phyloP scores from a whole-genome alignment of 2,888 invertebrate genomes.

The Linnaemya vulpina region DNA sequence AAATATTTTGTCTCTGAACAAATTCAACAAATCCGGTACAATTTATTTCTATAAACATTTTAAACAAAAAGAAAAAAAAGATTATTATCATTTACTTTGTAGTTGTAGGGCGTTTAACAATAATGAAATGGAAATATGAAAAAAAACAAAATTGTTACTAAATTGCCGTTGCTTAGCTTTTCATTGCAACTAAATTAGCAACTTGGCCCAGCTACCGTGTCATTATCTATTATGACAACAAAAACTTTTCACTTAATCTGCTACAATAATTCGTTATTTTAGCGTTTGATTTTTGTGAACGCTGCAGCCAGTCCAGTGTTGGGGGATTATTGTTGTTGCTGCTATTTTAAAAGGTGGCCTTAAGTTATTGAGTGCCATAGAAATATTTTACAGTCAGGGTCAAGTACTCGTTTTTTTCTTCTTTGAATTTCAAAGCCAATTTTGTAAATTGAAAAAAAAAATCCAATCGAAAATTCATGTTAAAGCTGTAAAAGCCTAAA shows the following conservation, averaged over 20 bases:
- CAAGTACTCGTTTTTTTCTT: constrained; percentile 29
- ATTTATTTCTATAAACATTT: constrained; percentile 42
- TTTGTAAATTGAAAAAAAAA: constrained; percentile 6
- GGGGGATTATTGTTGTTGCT: background rate
- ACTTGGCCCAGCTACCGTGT: constrained; percentile 36
- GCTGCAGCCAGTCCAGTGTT: background rate
- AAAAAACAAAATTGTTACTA: constrained; percentile 2
- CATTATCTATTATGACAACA: constrained; percentile 58
- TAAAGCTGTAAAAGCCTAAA: background rate
- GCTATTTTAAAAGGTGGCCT: constrained; percentile 10
- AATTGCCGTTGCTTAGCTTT: constrained; percentile 11
- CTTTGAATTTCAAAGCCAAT: constrained; percentile 23
- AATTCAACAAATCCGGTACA: constrained; percentile 30
- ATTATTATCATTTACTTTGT: constrained; percentile 46
- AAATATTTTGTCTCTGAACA: constrained; percentile 24
- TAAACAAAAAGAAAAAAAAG: background rate
- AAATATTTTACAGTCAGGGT: constrained; percentile 53
- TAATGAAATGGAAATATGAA: background rate
- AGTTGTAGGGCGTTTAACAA: constrained; percentile 44
- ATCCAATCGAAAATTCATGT: background rate
- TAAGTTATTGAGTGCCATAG: constrained; percentile 40
- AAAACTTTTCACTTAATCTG: constrained; percentile 43
- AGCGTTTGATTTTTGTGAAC: constrained; percentile 19
- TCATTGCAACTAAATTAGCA: constrained; percentile 35
- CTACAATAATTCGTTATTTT: constrained; percentile 48